These are phyloP conservation scores for Eristalis intricaria DNA, from an alignment of 2,888 invertebrate species.

Conservation along the genomic window DNA sequence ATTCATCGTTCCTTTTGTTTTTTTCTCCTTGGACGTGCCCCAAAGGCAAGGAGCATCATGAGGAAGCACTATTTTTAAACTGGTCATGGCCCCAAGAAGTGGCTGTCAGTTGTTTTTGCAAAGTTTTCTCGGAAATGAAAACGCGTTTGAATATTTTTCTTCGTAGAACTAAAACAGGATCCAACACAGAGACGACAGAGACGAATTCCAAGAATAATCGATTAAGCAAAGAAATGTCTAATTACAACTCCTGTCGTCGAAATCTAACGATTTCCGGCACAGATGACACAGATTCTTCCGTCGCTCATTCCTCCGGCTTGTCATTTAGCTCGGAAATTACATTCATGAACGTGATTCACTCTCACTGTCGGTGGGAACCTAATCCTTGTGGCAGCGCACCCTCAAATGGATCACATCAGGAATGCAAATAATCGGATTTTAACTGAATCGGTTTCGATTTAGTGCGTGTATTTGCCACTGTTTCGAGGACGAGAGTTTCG, in stretches of 20 bases:
- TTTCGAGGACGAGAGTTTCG: conserved; percentile 25
- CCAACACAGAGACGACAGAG: too few relatives aligned
- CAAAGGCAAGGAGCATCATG: not conserved
- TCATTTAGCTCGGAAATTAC: conserved; percentile 64
- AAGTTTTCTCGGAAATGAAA: conserved; percentile 6
- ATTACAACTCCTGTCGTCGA: conserved; percentile 60
- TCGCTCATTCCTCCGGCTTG: conserved; percentile 27
- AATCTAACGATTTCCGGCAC: conserved; percentile 38
- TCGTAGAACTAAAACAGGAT: not conserved
- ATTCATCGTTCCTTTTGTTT: not conserved
- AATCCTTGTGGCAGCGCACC: not conserved
- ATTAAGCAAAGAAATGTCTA: conserved; percentile 52
- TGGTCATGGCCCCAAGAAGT: conserved; percentile 5
- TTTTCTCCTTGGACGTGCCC: not conserved
- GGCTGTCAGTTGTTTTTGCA: not conserved
- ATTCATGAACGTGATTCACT: conserved; percentile 46
- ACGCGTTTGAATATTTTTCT: conserved; percentile 38
- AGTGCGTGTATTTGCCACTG: conserved; percentile 19
- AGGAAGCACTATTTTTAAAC: not conserved
- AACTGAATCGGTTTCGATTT: conserved; percentile 45
- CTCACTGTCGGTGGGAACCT: conserved; percentile 21
- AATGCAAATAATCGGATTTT: conserved; percentile 50
- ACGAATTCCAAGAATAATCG: not conserved
- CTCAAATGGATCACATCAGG: conserved; percentile 36
- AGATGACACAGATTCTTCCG: conserved; percentile 36